These are phyloP conservation scores for Limosa lapponica DNA, from an alignment of 2,797 vertebrate species.

Conservation along the genomic window DNA sequence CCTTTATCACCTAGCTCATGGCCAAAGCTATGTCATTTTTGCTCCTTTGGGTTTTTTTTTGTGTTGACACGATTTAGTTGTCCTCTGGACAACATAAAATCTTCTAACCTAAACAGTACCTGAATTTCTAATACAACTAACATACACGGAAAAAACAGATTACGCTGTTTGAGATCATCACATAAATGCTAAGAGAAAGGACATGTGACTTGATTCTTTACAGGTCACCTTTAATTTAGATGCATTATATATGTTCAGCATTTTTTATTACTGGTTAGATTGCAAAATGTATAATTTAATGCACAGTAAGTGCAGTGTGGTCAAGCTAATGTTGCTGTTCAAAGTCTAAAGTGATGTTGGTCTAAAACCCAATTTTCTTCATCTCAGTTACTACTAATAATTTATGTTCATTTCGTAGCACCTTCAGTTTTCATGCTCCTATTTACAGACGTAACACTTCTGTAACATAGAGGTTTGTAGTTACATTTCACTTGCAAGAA, in stretches of 20 bases:
- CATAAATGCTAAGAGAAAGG: background rate
- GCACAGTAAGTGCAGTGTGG: constrained; percentile 35
- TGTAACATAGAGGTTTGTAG: background rate
- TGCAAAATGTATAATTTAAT: constrained; percentile 25
- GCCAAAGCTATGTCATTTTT: background rate
- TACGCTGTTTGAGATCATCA: background rate
- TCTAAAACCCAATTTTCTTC: background rate
- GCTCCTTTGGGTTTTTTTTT: background rate
- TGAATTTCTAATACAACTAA: background rate
- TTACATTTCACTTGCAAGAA: background rate
- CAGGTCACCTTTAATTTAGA: constrained; percentile 56
- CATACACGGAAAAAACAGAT: accelerated
- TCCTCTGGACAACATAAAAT: background rate
- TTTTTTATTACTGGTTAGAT: constrained; percentile 47
- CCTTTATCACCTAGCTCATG: background rate
- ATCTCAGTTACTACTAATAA: background rate
- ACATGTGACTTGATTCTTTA: background rate
- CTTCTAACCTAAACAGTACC: background rate
- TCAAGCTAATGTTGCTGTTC: constrained; percentile 16
- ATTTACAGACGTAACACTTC: background rate
- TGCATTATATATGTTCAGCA: constrained; percentile 35
- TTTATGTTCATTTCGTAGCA: background rate
- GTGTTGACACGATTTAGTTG: background rate
- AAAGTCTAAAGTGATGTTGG: background rate
- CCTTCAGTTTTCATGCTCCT: background rate